Base-by-base conservation (phyloP, 1,140 invertebrate genomes). In the Diorhabda carinulata region DNA sequence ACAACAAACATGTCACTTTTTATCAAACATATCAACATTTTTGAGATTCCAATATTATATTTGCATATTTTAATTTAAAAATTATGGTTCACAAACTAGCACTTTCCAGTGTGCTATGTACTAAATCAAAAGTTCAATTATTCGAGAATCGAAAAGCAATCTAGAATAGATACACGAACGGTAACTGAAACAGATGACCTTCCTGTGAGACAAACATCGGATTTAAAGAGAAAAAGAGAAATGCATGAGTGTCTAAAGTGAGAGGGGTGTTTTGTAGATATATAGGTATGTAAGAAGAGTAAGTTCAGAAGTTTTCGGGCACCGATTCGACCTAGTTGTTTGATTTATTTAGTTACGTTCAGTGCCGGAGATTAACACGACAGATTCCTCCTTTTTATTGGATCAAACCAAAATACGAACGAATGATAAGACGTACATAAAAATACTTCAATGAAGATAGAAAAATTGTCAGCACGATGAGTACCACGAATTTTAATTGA, bases 101-200 rank as follows among this genome's bases (percentile, higher is more conserved):
- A 45, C 44, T 10, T 4, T 2, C 4, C n/a, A 3, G 9, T 62
- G 8, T 0, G 47, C 5, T 3, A 62, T n/a, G 6, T 43, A 4
- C 43, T 62, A 62, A 62, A 62, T 62, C 61, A 62, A 62, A 62
- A 62, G 41, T 62, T 62, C 44, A n/a, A 45, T 62, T 62, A 62
- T 43, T 61, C 61, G 8, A 43, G 41, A 8, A 62, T 25, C 43
- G 43, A n/a, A 62, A 62, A 62, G 42, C 42, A 44, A 62, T 62
- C 43, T 44, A 43, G 9, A 43, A 9, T 41, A 6, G 61, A 61
- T 42, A 61, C 41, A 61, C 60, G 44, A 62, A 43, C 3, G 5
- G 61, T 25, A 62, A 62, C 41, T 62, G 43, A 62, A 62, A 62
- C 61, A 62, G 43, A 62, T 62, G 43, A 62, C 61, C 61, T 62